Percentiles rank a stretch among this genome's conserved stretches.
Conservation (phyloP, 2,797 vertebrate genomes). For the Cuculus canorus region DNA sequence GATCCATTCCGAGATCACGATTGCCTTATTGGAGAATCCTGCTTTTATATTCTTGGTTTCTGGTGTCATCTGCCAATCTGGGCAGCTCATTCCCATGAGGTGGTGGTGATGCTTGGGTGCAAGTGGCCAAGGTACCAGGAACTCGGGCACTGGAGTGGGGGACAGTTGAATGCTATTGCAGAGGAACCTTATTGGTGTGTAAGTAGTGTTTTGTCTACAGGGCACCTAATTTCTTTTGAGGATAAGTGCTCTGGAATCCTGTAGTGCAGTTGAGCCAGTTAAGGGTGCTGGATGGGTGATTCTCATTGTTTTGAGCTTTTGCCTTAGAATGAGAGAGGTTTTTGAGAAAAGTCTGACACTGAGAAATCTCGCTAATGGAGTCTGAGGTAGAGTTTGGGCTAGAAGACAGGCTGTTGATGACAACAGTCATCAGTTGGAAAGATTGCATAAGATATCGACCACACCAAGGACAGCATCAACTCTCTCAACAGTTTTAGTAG, state of each 20-base stretch:
- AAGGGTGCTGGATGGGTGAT: background rate
- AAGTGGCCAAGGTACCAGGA: background rate
- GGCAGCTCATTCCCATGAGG: background rate
- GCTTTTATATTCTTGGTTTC: background rate
- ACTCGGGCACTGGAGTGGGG: rapidly evolving
- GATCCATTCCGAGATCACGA: too few species aligned
- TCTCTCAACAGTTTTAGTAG: background rate
- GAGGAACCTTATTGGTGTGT: background rate
- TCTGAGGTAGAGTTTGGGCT: background rate
- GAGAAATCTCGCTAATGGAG: background rate
- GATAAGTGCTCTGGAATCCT: background rate
- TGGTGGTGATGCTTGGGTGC: background rate
- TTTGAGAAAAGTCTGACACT: background rate
- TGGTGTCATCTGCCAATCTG: background rate
- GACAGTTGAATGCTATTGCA: background rate
- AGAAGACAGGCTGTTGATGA: background rate
- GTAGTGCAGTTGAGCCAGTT: background rate
- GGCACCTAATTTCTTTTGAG: background rate
- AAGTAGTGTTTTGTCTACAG: background rate
- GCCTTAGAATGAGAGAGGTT: background rate
- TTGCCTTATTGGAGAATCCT: background rate
- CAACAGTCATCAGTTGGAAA: background rate
- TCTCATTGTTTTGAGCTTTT: background rate
- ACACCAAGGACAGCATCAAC: background rate
- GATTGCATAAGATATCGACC: background rate